Percentiles rank a stretch among this genome's conserved stretches.
Conservation (phyloP, 2,113 vertebrate species). For the Daboia siamensis region DNA sequence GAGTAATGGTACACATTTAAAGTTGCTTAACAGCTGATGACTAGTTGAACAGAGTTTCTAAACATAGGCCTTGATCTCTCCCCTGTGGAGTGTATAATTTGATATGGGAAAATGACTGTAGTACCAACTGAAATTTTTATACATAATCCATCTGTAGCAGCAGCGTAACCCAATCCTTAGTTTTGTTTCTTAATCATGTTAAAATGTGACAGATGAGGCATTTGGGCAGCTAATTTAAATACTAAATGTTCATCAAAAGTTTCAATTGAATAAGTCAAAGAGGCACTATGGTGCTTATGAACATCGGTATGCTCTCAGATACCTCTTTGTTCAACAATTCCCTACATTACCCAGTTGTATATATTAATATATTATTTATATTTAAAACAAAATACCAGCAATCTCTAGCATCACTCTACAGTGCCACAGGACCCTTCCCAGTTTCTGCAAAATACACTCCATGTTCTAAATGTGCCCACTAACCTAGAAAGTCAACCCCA, state of each 20-base stretch:
- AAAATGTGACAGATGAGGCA: background rate
- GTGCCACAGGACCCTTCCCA: background rate
- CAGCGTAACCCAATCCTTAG: background rate
- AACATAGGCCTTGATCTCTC: background rate
- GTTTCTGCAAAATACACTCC: background rate
- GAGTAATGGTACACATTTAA: background rate
- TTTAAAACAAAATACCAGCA: background rate
- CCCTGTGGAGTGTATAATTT: background rate
- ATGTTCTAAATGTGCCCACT: background rate
- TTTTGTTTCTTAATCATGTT: background rate
- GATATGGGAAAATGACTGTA: background rate
- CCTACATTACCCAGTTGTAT: background rate
- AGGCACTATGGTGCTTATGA: background rate
- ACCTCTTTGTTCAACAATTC: background rate
- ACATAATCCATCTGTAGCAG: background rate
- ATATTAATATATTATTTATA: background rate
- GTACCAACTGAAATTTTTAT: background rate
- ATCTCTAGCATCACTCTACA: background rate
- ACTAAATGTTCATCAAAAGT: background rate
- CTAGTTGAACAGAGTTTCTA: background rate
- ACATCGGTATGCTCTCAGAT: background rate
- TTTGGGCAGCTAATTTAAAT: background rate
- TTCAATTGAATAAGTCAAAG: background rate
- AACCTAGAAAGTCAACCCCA: background rate
- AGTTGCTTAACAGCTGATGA: background rate